Base-by-base conservation (phyloP, 2,888 invertebrate species). In the Eilema griseolum region DNA sequence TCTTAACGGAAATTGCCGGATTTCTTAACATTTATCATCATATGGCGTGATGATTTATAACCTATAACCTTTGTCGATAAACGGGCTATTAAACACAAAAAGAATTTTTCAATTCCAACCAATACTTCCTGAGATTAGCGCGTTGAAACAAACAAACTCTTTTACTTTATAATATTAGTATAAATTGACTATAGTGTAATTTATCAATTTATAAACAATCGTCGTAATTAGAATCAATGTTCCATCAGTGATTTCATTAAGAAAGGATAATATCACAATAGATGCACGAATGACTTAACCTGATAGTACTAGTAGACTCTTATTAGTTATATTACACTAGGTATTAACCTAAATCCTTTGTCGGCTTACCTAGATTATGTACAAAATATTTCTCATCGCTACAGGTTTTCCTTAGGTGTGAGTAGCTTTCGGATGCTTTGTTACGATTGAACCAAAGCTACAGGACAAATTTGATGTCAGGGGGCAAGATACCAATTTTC, bases 401-500 rank as follows among this genome's bases (percentile, higher is more conserved):
- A 46, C 31, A 61, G 28, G 12, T 41, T 7, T 23, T 12, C 7
- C 16, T 67, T 26, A 28, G 46, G n/a, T 46, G 41, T 5, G 31
- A 52, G 31, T 33, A 67, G 20, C 28, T 24, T 61, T 23, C 52
- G 4, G 11, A 4, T n/a, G 52, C 52, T 52, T 23, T 31, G 23
- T 16, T 46, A 46, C 33, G 31, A 67, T 61, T 31, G 11, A 67
- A 5, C 28, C 14, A 61, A 56, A 46, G 52, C 52, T 20, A 61
- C n/a, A 16, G 8, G 41, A 61, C 12, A 61, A 31, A 61, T 61
- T 56, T 23, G 16, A 67, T 52, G 23, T 33, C 1, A 12, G 14
- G 31, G 57, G 28, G n/a, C 20, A 46, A 59, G 11, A 37, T 37
- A 37, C 14, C 37, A 59, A 52, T 28, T 64, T 64, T 28, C 7